Evolutionary conservation across 2,797 vertebrate species (phyloP).

Genomic region (Anguilla pacifica): DNA sequence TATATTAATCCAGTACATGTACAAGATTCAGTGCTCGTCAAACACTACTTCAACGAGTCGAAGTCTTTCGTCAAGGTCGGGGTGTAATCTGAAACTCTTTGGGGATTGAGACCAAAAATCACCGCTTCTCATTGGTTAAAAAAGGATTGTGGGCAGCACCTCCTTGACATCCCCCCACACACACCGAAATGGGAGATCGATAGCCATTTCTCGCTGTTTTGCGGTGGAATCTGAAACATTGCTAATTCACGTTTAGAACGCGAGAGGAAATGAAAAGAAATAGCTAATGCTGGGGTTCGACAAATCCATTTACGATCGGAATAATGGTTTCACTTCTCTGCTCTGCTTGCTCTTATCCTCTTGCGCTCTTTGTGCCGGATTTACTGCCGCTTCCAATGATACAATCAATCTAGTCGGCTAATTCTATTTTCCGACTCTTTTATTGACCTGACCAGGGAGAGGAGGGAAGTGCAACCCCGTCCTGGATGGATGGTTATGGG

Average conservation of each 20-base stretch:
- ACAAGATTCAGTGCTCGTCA: neutral
- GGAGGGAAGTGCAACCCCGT: constrained; percentile 90
- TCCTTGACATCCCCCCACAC: constrained; percentile 62
- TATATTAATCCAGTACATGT: neutral
- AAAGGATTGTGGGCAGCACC: constrained; percentile 57
- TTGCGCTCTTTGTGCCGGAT: neutral
- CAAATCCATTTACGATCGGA: neutral
- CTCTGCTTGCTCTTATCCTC: neutral
- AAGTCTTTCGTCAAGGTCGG: constrained; percentile 55
- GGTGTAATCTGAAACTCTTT: constrained; percentile 64
- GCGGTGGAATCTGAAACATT: constrained; percentile 48
- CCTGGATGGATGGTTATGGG: constrained; percentile 99
- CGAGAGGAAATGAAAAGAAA: constrained; percentile 10
- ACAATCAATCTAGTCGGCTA: constrained; percentile 33
- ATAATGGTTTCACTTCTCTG: constrained; percentile 16
- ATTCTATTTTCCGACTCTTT: constrained; percentile 39
- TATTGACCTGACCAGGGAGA: constrained; percentile 79
- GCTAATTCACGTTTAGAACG: neutral
- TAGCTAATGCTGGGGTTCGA: neutral
- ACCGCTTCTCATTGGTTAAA: constrained; percentile 62
- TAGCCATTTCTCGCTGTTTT: constrained; percentile 54
- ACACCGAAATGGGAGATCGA: constrained; percentile 58
- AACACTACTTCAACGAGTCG: constrained; percentile 4
- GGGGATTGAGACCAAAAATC: constrained; percentile 57
- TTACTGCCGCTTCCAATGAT: constrained; percentile 21